A percentile compares a stretch with the other conserved stretches of the same genome.
Evolutionary conservation across 2,797 vertebrate genomes (phyloP).

Genomic region (Microchirus variegatus): DNA sequence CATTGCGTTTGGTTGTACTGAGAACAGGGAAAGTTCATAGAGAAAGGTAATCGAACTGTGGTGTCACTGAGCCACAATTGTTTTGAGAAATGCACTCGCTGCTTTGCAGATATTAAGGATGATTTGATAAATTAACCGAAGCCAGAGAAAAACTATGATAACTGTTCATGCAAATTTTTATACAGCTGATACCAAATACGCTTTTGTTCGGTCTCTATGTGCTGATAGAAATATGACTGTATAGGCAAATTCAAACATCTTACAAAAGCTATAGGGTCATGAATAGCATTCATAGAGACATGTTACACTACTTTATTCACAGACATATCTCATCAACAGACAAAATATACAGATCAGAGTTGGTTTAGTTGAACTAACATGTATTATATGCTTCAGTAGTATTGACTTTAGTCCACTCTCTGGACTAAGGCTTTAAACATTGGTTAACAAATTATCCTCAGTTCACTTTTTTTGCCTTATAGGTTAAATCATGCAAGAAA

Average conservation of each 20-base stretch:
- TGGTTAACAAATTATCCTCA: conserved; percentile 69
- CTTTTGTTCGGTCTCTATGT: too few species aligned
- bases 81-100: too few species aligned
- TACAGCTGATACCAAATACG: too few species aligned
- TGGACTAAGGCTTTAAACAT: conserved; percentile 80
- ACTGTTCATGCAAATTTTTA: too few species aligned
- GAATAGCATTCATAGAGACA: neutral
- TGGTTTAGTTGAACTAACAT: conserved; percentile 53
- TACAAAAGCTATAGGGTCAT: neutral
- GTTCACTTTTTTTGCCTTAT: conserved; percentile 52
- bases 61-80: too few species aligned
- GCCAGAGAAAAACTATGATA: too few species aligned
- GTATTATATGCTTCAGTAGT: conserved; percentile 56
- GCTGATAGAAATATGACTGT: too few species aligned
- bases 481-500: conserved; percentile 70
- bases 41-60: too few species aligned
- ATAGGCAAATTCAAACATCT: neutral
- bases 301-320: conserved; percentile 72
- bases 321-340: conserved; percentile 69
- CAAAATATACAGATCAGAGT: conserved; percentile 76
- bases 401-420: conserved; percentile 77
- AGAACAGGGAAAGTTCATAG: too few species aligned
- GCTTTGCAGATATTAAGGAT: too few species aligned
- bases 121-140: too few species aligned
- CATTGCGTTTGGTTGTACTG: too few species aligned